Base-by-base conservation (phyloP, 2,797 vertebrate species). In the Mergus octosetaceus region DNA sequence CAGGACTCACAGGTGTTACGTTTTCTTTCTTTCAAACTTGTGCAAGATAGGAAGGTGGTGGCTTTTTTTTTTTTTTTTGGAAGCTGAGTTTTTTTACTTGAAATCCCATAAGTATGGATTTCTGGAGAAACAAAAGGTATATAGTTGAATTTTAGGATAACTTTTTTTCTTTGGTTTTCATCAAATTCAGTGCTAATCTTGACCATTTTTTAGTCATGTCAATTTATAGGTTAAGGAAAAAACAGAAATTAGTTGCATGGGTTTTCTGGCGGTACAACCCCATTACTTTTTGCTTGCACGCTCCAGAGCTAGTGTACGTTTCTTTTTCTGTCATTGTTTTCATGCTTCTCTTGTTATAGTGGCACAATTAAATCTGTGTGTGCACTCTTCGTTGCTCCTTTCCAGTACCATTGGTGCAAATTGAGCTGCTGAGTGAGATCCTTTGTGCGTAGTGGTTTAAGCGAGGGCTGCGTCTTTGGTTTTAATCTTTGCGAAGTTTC, bases 301-400 rank as follows among this genome's bases (percentile, higher is more conserved):
- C 66, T 84, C 54, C 25, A 3, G 41, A 54, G 38, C 39, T 39
- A 9, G n/a, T 24, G 36, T 77, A 45, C 43, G 87, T 49, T 74
- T 90, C 85, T 87, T 89, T 93, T 80, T 88, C 36, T 85, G 64
- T 93, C 76, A 27, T 84, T 94, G 85, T 96, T 95, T 86, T 82
- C 12, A 1, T 47, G 68, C 8, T 86, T 36, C 41, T 84, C 36
- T 38, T 74, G 74, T 78, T 85, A 2, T 43, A 86, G 85, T 58
- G 39, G 8, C n/a, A 0, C 21, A 47, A 47, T n/a, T 68, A 36
- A 87, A 43, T 87, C 77, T 43, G 0, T 13, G n/a, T n/a, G 9
- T 15, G 20, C 38, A 25, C 7, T 68, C 27, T 3, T 74, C 1
- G 1, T 53, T 71, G 36, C 47, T 91, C 13, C 58, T 79, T 91